A percentile compares a stretch with the other conserved stretches of the same genome.
Conservation (phyloP, 1,140 invertebrate species). For the Polyergus mexicanus region DNA sequence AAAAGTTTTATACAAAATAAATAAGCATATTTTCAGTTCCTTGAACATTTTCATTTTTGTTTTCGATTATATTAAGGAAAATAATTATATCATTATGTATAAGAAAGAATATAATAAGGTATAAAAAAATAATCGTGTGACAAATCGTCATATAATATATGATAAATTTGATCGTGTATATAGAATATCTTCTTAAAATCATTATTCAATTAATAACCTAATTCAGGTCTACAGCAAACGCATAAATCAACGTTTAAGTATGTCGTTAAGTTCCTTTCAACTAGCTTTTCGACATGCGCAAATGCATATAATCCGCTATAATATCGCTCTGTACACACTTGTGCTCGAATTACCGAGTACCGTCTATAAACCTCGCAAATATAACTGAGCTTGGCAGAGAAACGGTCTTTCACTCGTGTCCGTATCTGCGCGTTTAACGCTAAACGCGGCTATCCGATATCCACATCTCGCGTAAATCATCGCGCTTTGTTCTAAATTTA, state of each 20-base stretch:
- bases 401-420: conserved; percentile 35
- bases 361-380: conserved; percentile 47
- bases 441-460: conserved; percentile 54
- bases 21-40: not conserved
- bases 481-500: conserved; percentile 44
- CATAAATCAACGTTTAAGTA: conserved; percentile 48
- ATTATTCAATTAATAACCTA: conserved; percentile 14
- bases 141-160: not conserved
- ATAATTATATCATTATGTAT: not conserved
- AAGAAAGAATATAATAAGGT: not conserved
- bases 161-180: not conserved
- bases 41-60: not conserved
- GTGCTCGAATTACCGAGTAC: conserved; percentile 57
- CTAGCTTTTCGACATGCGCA: not conserved
- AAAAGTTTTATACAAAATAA: not conserved
- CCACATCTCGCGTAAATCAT: conserved; percentile 38
- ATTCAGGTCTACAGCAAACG: not conserved
- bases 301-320: not conserved
- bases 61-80: not conserved
- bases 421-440: conserved; percentile 2
- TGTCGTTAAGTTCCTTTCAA: conserved; percentile 40
- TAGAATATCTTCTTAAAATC: not conserved
- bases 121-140: not conserved
- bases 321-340: conserved; percentile 35
- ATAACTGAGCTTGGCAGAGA: conserved; percentile 47